Evolutionary conservation across 2,113 vertebrate genomes (phyloP).

Genomic region (Drymodes brunneopygia): DNA sequence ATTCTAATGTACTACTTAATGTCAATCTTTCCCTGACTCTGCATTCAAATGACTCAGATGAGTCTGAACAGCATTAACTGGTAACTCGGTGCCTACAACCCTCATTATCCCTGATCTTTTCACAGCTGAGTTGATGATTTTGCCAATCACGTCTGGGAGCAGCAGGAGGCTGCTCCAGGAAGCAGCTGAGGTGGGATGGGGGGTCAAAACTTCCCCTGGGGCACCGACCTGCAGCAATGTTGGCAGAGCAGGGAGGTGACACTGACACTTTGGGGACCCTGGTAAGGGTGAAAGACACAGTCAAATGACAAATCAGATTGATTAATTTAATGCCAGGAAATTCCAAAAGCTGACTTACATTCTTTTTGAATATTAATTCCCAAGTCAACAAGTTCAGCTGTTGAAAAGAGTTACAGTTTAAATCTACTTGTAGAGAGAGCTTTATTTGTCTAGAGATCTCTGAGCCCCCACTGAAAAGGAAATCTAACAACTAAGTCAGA

Average conservation of each 20-base stretch:
- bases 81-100: neutral
- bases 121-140: neutral
- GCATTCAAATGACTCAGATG: neutral
- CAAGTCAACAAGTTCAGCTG: neutral
- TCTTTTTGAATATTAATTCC: fast-evolving
- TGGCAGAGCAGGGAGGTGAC: neutral
- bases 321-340: neutral
- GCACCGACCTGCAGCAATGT: neutral
- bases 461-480: neutral
- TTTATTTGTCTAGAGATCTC: neutral
- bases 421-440: neutral
- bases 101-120: neutral
- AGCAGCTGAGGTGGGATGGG: fast-evolving
- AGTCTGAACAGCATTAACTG: neutral
- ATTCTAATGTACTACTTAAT: neutral
- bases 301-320: neutral
- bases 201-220: neutral
- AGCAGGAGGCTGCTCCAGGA: neutral
- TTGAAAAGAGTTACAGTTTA: neutral
- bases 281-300: fast-evolving
- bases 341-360: neutral
- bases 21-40: neutral
- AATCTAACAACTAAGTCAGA: neutral
- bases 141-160: neutral
- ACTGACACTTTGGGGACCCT: neutral